A percentile compares a stretch with the other conserved stretches of the same genome.
Evolutionary conservation across 2,888 invertebrate species (phyloP).

Genomic region (Drosophila tanythrix): DNA sequence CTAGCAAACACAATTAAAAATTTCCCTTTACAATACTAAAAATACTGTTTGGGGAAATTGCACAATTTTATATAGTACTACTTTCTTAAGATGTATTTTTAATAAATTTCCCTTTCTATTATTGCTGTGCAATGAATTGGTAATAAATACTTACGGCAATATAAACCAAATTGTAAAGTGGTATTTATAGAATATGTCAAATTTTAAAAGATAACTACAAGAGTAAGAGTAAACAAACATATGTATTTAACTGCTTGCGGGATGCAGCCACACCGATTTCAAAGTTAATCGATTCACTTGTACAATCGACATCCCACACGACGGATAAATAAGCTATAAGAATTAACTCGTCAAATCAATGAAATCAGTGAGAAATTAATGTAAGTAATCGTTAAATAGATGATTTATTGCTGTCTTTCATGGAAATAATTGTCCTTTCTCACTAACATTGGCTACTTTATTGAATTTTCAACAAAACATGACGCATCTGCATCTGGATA

Average conservation of each 20-base stretch:
- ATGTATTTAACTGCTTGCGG: slow-evolving; percentile 3
- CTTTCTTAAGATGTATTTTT: background rate
- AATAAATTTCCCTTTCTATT: background rate
- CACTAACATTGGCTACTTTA: slow-evolving; percentile 58
- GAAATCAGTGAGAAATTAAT: slow-evolving; percentile 56
- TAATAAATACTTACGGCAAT: background rate
- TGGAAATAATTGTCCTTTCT: background rate
- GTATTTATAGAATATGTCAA: background rate
- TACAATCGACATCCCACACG: slow-evolving; percentile 45
- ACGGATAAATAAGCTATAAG: slow-evolving; percentile 39
- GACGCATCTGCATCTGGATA: slow-evolving; percentile 78
- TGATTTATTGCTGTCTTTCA: slow-evolving; percentile 52
- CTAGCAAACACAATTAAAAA: background rate
- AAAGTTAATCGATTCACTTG: slow-evolving; percentile 40
- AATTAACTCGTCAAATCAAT: slow-evolving; percentile 52
- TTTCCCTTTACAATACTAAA: slow-evolving; percentile 7
- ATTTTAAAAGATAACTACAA: background rate
- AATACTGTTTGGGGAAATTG: background rate
- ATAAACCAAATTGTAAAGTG: background rate
- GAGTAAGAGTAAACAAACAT: background rate
- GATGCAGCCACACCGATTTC: slow-evolving; percentile 31
- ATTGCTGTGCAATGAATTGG: too few species aligned
- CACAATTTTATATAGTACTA: background rate
- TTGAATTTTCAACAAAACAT: slow-evolving; percentile 72
- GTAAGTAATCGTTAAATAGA: slow-evolving; percentile 50